A percentile compares a stretch with the other conserved stretches of the same genome.
Evolutionary conservation across 2,888 invertebrate species (phyloP).

Genomic region (Cephus sareptanus): DNA sequence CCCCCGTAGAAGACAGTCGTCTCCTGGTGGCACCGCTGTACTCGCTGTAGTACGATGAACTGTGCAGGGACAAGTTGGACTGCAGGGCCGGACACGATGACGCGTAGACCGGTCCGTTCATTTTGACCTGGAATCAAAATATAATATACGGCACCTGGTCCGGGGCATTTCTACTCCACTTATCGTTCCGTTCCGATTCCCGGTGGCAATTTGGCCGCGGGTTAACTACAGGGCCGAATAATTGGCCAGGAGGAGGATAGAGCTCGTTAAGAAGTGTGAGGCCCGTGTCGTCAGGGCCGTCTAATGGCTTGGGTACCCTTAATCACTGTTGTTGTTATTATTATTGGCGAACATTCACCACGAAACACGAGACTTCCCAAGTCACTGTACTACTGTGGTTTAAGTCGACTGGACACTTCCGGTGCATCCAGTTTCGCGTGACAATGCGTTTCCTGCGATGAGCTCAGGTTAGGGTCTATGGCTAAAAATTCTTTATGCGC

Average conservation of each 20-base stretch:
- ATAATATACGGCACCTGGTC: neutral
- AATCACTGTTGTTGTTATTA: neutral
- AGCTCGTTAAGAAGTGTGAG: neutral
- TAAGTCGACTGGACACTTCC: neutral
- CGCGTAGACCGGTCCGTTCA: constrained; percentile 56
- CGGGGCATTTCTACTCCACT: neutral
- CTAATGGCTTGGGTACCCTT: neutral
- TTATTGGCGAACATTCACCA: neutral
- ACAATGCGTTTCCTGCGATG: constrained; percentile 1
- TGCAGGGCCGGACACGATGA: constrained; percentile 54
- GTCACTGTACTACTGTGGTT: neutral
- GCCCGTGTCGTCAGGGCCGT: neutral
- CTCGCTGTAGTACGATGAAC: constrained; percentile 57
- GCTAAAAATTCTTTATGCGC: neutral
- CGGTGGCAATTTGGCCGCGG: neutral
- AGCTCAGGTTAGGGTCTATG: neutral
- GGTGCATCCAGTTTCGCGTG: neutral
- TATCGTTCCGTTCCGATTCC: neutral
- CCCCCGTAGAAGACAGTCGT: constrained; percentile 73
- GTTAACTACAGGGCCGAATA: neutral
- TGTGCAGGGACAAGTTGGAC: constrained; percentile 55
- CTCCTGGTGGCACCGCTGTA: constrained; percentile 62
- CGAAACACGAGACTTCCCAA: neutral
- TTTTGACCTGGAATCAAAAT: constrained; percentile 18
- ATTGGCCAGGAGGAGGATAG: neutral